These are phyloP conservation scores for Lathamus discolor DNA, from an alignment of 2,113 vertebrate species.

Conservation along the genomic window DNA sequence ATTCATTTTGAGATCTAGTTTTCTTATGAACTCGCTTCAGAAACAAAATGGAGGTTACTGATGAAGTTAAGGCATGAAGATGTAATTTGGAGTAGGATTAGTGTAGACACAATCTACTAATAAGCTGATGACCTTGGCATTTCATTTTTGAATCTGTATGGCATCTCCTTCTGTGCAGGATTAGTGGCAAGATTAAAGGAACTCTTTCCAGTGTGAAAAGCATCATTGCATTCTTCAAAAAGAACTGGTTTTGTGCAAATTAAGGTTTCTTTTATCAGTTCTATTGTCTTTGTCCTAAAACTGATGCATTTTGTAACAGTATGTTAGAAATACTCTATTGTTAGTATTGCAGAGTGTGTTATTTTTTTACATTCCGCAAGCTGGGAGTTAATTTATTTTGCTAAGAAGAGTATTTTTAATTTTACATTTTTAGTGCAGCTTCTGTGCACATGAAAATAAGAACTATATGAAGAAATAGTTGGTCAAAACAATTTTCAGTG, in stretches of 20 bases:
- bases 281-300: not conserved
- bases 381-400: not conserved
- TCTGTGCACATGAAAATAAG: not conserved
- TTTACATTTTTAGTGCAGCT: not conserved
- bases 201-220: not conserved
- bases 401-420: not conserved
- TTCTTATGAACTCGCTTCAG: conserved; percentile 8
- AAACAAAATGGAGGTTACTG: not conserved
- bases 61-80: not conserved
- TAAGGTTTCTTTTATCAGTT: not conserved
- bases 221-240: not conserved
- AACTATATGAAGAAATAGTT: not conserved
- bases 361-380: not conserved
- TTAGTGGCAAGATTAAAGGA: not conserved
- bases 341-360: not conserved
- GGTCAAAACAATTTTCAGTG: not conserved
- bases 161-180: not conserved
- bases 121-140: not conserved
- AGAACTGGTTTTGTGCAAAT: not conserved
- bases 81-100: not conserved
- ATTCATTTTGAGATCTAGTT: not conserved
- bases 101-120: not conserved
- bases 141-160: not conserved
- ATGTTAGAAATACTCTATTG: not conserved
- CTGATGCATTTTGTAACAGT: not conserved